A percentile compares a stretch with the other conserved stretches of the same genome.
These are phyloP conservation scores for Schrankia costaestrigalis DNA, from an alignment of 2,888 invertebrate species.

Conservation along the genomic window DNA sequence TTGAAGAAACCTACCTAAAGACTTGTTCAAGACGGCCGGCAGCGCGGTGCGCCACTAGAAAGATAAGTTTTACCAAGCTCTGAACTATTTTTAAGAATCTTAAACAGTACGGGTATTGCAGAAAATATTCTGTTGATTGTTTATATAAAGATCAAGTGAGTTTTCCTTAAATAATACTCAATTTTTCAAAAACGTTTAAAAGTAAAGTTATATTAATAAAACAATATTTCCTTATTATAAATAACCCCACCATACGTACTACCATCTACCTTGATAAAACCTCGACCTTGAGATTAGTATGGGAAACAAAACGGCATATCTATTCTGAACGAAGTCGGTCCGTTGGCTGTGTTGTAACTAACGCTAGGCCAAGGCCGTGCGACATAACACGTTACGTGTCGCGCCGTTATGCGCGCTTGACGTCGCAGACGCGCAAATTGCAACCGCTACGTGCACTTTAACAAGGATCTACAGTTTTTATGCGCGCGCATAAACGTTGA, in stretches of 20 bases:
- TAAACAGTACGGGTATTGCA: too few relatives aligned
- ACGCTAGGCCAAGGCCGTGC: slow-evolving; percentile 75
- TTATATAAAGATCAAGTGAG: too few relatives aligned
- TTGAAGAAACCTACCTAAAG: too few relatives aligned
- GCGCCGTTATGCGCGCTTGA: slow-evolving; percentile 30
- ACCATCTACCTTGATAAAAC: slow-evolving; percentile 19
- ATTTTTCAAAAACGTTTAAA: too few relatives aligned
- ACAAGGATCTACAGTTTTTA: slow-evolving; percentile 30
- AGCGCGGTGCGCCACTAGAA: too few relatives aligned
- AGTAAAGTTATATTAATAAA: not conserved
- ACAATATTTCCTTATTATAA: not conserved
- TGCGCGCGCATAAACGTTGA: slow-evolving; percentile 15
- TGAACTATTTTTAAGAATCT: too few relatives aligned
- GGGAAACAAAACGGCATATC: slow-evolving; percentile 40
- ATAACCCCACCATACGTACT: not conserved
- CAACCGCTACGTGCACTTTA: slow-evolving; percentile 33
- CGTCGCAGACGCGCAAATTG: slow-evolving; percentile 15
- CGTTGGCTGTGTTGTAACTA: slow-evolving; percentile 49
- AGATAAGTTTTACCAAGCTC: too few relatives aligned
- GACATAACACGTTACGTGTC: slow-evolving; percentile 49
- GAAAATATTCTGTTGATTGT: too few relatives aligned
- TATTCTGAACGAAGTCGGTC: slow-evolving; percentile 38
- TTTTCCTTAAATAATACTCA: too few relatives aligned
- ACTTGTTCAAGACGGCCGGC: too few relatives aligned
- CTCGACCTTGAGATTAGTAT: slow-evolving; percentile 26